Evolutionary conservation across 30 jellyfish, hydroid and myxozoan genomes (phyloP), one percentile per base, ranked within the genome.

Genomic region (Cassiopea andromeda): DNA sequence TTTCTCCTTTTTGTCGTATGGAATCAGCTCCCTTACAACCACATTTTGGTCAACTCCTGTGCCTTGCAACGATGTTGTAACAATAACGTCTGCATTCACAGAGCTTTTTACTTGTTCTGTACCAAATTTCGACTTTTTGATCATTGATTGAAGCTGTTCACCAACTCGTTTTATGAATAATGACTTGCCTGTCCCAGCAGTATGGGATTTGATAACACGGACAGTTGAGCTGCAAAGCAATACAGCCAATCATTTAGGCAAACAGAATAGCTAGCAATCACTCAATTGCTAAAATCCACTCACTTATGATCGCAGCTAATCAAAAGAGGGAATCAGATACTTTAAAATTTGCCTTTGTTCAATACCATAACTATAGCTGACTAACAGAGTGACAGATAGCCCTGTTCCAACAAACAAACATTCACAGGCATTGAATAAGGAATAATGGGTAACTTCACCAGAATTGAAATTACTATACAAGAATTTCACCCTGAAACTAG

Each of bases 151-250:
- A 44, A 92, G 83, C 64, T 79, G 49, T 27, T 82, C 80, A 10
- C 95, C 95, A 43, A 61, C 59, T 45, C 85, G 48, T 43, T 77
- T 46, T 19, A 85, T 82, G 58, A 44, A 80, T 16, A 85, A 70
- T 1, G 98, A 92, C 80, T 92, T 92, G 2, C 98, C 98, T 54
- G 92, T 92, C 38, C 98, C 98, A 10, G 92, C 86, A 44, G 89
- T 85, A 38, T 10, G 38, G 48, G 98, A 92, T 48, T 78, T 85
- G 81, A 92, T 85, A 50, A 92, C 98, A n/a, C 92, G 92, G 5
- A 84, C 89, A 38, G 89, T 78, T 64, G 80, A 87, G 49, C 98
- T 92, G 79, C 1, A 73, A 82, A 1, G 66, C 45, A 58, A 84
- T 19, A 18, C n/a, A 75, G 44, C 46, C 10, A 73, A 38, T n/a